These are phyloP conservation scores for Drosophila formosana DNA, from an alignment of 2,888 invertebrate species.

Conservation along the genomic window DNA sequence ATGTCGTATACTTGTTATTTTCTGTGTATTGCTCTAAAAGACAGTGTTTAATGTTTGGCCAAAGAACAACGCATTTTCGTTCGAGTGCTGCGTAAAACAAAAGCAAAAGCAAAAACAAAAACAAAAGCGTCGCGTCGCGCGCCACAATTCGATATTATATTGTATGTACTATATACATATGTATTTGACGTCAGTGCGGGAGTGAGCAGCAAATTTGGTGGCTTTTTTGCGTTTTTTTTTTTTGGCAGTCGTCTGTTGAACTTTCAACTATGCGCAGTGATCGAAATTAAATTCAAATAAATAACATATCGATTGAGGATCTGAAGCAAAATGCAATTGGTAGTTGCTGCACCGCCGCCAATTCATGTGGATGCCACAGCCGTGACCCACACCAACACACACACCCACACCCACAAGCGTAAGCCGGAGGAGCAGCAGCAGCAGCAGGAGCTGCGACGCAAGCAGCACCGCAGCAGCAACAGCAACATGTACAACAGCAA, in stretches of 20 bases:
- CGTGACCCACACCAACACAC: neutral
- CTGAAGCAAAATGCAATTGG: constrained; percentile 34
- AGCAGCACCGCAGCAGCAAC: constrained; percentile 39
- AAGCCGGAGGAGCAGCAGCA: constrained; percentile 49
- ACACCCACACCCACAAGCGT: constrained; percentile 40
- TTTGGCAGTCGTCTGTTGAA: constrained; percentile 28
- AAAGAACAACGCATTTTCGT: constrained; percentile 35
- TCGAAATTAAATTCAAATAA: constrained; percentile 4
- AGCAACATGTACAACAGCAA: constrained; percentile 9
- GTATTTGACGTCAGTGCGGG: constrained; percentile 58
- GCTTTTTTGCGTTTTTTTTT: neutral
- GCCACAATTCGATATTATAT: constrained; percentile 19
- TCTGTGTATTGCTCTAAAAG: constrained; percentile 5
- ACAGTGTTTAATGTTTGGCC: neutral
- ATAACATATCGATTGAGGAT: constrained; percentile 9
- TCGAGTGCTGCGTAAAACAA: constrained; percentile 59
- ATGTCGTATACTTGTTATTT: neutral
- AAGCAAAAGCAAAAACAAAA: constrained; percentile 5
- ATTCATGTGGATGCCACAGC: constrained; percentile 6
- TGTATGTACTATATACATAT: neutral
- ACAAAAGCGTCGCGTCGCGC: constrained; percentile 28
- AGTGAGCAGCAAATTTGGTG: constrained; percentile 23
- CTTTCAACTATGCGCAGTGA: constrained; percentile 44
- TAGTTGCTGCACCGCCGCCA: constrained; percentile 1
- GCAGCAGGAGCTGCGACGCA: constrained; percentile 39